Evolutionary conservation across 2,888 invertebrate species (phyloP), one percentile per base, ranked within the genome.

Genomic region (Trachelus iudaicus): DNA sequence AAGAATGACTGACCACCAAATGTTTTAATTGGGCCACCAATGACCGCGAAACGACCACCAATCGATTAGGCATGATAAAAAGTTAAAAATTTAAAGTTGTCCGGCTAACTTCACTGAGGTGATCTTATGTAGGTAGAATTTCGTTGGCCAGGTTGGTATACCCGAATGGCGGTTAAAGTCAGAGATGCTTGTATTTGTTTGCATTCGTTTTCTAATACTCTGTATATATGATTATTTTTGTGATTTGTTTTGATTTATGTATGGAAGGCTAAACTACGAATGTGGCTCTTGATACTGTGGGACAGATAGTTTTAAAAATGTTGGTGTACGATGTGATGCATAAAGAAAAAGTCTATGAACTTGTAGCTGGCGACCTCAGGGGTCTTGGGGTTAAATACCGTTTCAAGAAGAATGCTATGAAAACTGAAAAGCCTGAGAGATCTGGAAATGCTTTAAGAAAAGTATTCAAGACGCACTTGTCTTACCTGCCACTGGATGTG

Each of bases 321-420:
- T 92, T 93, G 87, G 92, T 94, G 82, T 93, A 92, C 89, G 93
- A 93, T 91, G 92, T 94, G 79, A 86, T 92, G 79, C 92, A 93
- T 83, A 93, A 92, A 83, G 94, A 94, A 81, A 93, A 93, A 87
- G 91, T 94, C 33, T 92, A 92, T 77, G 90, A 92, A 79, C 90
- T 95, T 83, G 94, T 96, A 77, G 92, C 95, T 31, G 93, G 93
- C 81, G 95, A 96, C 91, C 92, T 96, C 75, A 94, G 95, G 86
- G 94, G 93, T 87, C 93, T 95, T 76, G 96, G 96, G 69, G 93
- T 96, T 83, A 96, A 96, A 90, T 95, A 94, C 89, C 93, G 95
- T 76, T 91, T 94, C 74, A 96, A 96, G 88, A 96, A 95, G 88
- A 94, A 90, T 88, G 92, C 83, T 93, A 94, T 92, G 75, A 90